Base-by-base conservation (phyloP, 2,113 vertebrate species). In the Actenoides lindsayi region DNA sequence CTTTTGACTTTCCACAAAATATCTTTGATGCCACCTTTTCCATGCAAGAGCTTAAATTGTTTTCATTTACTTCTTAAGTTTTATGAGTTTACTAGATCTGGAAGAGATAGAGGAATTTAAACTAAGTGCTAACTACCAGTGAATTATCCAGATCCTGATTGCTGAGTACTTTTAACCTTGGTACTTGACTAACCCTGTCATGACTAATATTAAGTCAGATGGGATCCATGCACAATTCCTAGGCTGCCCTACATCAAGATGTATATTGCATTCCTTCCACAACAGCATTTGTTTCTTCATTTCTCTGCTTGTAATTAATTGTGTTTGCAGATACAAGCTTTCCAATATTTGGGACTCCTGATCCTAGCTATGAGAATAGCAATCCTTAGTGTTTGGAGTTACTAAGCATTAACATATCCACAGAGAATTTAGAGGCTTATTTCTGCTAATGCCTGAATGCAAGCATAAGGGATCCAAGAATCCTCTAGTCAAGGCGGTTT, bases 211-310 rank as follows among this genome's bases (percentile, higher is more conserved):
- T 18, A 10, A 35, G 4, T 35, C 62, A 71, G 37, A 0, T 50
- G 13, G 9, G 18, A 50, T 11, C 14, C 23, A 30, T 5, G 8
- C 0, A 2, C 53, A 73, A 9, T 33, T 48, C 10, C 7, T 57
- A 89, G 50, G 11, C 23, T 86, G 24, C 9, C 8, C 77, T 67
- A 67, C 21, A 44, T 77, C 19, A 63, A 30, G 28, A 19, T 69
- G 7, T 18, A 31, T 28, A 48, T 48, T 1, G 0, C 0, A 10
- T 56, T 70, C 5, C 28, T 68, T 17, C 8, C 8, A 51, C n/a
- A 15, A 74, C 5, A 91, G 19, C 24, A n/a, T 50, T 87, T 81
- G 16, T 65, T 94, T 65, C 46, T 59, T 5, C 37, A 63, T 87
- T 73, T 77, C 24, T 78, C 19, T 83, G 5, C 41, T 56, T 54